phyloP scores from a whole-genome alignment of 2,797 vertebrate genomes.

The Argentina silus region DNA sequence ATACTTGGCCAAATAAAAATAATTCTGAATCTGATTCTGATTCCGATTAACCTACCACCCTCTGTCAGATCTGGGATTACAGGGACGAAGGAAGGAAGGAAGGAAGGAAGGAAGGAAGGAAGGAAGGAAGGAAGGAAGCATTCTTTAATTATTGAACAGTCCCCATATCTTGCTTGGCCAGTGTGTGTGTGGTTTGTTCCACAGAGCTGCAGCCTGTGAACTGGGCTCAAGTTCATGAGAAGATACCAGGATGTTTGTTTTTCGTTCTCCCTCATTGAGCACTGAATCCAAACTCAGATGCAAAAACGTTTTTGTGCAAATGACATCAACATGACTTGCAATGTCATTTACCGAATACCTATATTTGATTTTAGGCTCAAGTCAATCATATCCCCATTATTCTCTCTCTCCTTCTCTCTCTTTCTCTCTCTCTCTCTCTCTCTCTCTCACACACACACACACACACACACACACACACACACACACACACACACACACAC shows the following conservation, averaged over 20 bases:
- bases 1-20: too few species aligned
- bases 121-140: constrained; percentile 51
- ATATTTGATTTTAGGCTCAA: constrained; percentile 22
- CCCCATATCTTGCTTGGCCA: constrained; percentile 39
- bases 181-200: constrained; percentile 15
- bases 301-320: not conserved
- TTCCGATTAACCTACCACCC: too few species aligned
- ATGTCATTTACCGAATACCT: not conserved
- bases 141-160: too few species aligned
- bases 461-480: constrained; percentile 27
- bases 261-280: constrained; percentile 21
- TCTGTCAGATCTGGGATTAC: too few species aligned
- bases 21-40: too few species aligned
- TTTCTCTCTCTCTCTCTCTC: constrained; percentile 18
- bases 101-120: too few species aligned
- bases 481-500: constrained; percentile 65
- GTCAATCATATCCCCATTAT: not conserved
- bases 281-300: constrained; percentile 12
- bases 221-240: constrained; percentile 42
- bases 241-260: constrained; percentile 42
- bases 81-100: too few species aligned
- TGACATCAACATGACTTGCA: not conserved
- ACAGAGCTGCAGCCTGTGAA: constrained; percentile 26
- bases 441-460: constrained; percentile 50
- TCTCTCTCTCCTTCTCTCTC: not conserved